Evolutionary conservation across 2,113 vertebrate genomes (phyloP).

Genomic region (Lasiurus cinereus): DNA sequence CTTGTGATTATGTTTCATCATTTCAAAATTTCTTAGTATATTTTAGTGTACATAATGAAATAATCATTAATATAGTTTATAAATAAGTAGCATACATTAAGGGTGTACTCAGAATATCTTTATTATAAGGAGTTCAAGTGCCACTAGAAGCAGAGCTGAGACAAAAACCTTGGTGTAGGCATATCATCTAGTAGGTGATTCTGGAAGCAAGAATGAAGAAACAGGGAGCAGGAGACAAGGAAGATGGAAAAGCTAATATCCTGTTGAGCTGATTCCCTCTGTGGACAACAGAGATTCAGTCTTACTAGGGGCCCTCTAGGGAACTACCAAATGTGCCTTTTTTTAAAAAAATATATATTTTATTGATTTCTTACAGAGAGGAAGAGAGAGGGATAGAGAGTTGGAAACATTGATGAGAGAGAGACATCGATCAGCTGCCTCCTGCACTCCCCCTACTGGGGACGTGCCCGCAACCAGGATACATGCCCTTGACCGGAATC

Average conservation of each 20-base stretch:
- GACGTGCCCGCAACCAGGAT: no score
- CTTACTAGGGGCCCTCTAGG: background rate
- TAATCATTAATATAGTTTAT: conserved; percentile 27
- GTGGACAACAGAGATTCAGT: background rate
- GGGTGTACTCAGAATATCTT: background rate
- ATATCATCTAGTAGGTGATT: background rate
- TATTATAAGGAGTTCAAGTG: background rate
- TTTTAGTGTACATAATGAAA: background rate
- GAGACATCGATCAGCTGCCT: no score
- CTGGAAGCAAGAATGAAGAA: conserved; percentile 14
- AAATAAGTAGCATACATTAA: conserved; percentile 8
- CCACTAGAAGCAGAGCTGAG: conserved; percentile 12
- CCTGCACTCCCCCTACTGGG: no score
- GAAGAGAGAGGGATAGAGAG: no score
- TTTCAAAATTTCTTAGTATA: conserved; percentile 10
- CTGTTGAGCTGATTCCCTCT: background rate
- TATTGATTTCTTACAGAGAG: no score
- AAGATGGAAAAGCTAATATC: background rate
- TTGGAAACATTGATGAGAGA: no score
- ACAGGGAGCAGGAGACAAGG: background rate
- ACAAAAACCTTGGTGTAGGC: background rate
- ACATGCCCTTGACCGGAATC: no score
- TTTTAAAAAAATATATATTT: no score
- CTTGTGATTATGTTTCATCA: conserved; percentile 37
- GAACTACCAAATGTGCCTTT: no score